Evolutionary conservation across 1,140 invertebrate species (phyloP), one percentile per base, ranked within the genome.

Genomic region (Aradophagus sp.): DNA sequence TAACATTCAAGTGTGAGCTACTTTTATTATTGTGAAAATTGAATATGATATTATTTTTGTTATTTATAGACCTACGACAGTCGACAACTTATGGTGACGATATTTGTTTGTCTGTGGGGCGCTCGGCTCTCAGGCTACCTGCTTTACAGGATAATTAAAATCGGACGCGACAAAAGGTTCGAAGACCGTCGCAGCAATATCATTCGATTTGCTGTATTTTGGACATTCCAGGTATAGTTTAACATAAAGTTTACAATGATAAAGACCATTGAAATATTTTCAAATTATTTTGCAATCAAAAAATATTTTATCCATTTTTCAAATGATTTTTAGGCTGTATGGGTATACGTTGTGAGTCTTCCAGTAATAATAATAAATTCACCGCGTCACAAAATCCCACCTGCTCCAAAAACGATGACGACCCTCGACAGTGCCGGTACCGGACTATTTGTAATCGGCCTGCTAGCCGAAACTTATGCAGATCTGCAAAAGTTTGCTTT

Each of bases 401-500:
- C 90, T 27, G 90, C 91, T 2, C 91, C 92, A 1, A 92, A 92
- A 81, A 93, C 92, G 0, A 94, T 94, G 91, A 94, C 93, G 0
- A 91, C 90, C 0, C 82, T 93, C 15, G 94, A 96, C 79, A 94
- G 94, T 23, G 89, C 93, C 12, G 95, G 95, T 7, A 92, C 92
- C 27, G 89, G 91, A 1, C 85, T 97, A 36, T 97, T 96, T 80
- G 86, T 93, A 2, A 87, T 93, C 50, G 96, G 96, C 4, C 87
- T 97, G 16, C 74, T 96, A 11, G 91, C 92, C 15, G 96, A 97
- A 86, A 94, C 93, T 0, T 92, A 95, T 77, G 94, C 95, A 0
- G 96, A 97, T 86, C 84, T 95, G 34, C 95, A 97, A 72, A 97
- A 97, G 80, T 96, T 96, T 77, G 90, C 91, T 0, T 97, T 97